Evolutionary conservation across 1,140 invertebrate genomes (phyloP).

Genomic region (Lordiphosa clarofinis): DNA sequence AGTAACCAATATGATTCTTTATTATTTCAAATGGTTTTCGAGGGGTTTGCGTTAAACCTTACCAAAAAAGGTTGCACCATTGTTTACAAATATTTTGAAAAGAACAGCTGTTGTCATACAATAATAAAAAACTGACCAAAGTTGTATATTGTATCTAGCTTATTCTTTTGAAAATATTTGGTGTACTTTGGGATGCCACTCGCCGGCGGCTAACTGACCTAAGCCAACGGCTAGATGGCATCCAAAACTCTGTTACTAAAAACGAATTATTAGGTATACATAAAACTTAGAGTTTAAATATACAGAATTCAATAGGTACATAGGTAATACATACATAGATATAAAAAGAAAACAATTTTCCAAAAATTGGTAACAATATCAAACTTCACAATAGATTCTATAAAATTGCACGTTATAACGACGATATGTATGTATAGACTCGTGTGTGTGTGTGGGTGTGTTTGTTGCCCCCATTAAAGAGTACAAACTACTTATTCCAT

Average conservation of each 20-base stretch:
- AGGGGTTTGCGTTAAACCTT: slow-evolving; percentile 19
- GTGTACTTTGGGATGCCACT: neutral
- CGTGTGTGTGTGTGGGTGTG: slow-evolving; percentile 5
- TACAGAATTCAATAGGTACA: slow-evolving; percentile 66
- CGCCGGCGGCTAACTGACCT: slow-evolving; percentile 50
- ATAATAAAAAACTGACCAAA: slow-evolving; percentile 52
- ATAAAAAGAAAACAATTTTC: slow-evolving; percentile 64
- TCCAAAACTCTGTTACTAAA: slow-evolving; percentile 10
- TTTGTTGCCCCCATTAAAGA: slow-evolving; percentile 55
- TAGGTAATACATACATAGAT: slow-evolving; percentile 41
- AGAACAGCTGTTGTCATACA: slow-evolving; percentile 48
- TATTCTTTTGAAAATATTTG: slow-evolving; percentile 65
- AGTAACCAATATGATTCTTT: slow-evolving; percentile 76
- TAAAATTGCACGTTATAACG: slow-evolving; percentile 56
- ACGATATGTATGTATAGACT: slow-evolving; percentile 34
- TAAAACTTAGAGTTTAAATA: slow-evolving; percentile 61
- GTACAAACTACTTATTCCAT: slow-evolving; percentile 79
- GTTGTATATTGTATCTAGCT: slow-evolving; percentile 17
- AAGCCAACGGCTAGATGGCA: slow-evolving; percentile 33
- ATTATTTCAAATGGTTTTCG: slow-evolving; percentile 37
- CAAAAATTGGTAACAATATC: slow-evolving; percentile 58
- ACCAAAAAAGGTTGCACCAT: slow-evolving; percentile 26
- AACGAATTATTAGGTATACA: slow-evolving; percentile 21
- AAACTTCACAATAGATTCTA: slow-evolving; percentile 54
- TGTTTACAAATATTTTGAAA: slow-evolving; percentile 51